Evolutionary conservation across 2,113 vertebrate genomes (phyloP).

Genomic region (Leptobrachium ailaonicum): DNA sequence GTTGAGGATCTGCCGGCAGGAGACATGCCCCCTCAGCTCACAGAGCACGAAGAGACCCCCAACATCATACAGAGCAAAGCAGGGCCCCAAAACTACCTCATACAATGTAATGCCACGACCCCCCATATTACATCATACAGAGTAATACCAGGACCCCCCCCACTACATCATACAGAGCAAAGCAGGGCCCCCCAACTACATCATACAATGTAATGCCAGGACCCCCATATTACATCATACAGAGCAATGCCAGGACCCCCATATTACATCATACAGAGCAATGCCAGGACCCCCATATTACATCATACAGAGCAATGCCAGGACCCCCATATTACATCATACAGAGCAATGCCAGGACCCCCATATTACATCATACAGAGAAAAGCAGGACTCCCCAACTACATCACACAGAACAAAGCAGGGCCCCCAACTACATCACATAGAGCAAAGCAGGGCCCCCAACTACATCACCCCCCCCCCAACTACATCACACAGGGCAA

Average conservation of each 20-base stretch:
- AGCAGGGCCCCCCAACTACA: neutral
- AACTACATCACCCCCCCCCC: no score
- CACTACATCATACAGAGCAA: neutral
- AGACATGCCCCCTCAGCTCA: neutral
- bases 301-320: no score
- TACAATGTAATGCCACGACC: neutral
- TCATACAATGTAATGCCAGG: neutral
- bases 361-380: no score
- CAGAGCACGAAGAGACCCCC: neutral
- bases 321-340: no score
- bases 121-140: neutral
- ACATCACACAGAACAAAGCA: neutral
- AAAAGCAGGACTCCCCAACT: neutral
- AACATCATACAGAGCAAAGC: neutral
- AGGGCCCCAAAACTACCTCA: neutral
- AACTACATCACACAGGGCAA: no score
- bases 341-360: no score
- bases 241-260: no score
- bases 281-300: no score
- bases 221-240: neutral
- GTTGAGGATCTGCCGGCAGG: conserved; percentile 56
- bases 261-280: no score
- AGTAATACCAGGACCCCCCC: neutral
- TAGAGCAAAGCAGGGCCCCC: no score
- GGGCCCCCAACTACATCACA: no score